Base-by-base conservation (phyloP, 2,888 invertebrate genomes). In the Cerastis leucographa region DNA sequence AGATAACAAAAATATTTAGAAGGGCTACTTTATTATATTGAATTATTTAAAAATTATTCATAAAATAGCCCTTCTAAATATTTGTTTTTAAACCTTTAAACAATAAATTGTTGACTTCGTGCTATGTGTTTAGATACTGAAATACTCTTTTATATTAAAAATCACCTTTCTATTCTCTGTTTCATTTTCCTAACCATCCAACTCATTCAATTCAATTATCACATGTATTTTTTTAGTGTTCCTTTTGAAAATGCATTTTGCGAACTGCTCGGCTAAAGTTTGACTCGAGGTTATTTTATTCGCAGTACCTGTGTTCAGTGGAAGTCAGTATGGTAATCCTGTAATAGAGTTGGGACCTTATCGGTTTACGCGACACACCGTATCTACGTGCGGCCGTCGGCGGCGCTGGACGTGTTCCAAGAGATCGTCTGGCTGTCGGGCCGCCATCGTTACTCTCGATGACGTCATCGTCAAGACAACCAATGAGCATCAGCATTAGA, bases 281-380 rank as follows among this genome's bases (percentile, higher is more conserved):
- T 73, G 25, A 80, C 17, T 22, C 3, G 14, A 29, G 4, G n/a
- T 61, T 17, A 29, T 46, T 44, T 54, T 54, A 17, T 85, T 71
- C 67, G 65, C 67, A 88, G 80, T 70, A n/a, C 89, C 90, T n/a
- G 80, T 86, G 35, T 90, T 90, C 74, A 88, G 86, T n/a, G 88
- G 70, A 44, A 90, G 88, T 9, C 88, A 81, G 1, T 72, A 71
- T 40, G 93, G 93, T 1, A 92, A 91, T 69, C 91, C 89, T 6
- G 89, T 92, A 7, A 88, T 94, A 19, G 59, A 89, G 19, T 51
- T 91, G 42, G 90, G 92, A 6, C 75, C 76, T 7, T 86, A 93
- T 81, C 89, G 93, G 0, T 94, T 90, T 80, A 90, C 91, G 69
- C 86, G 89, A 17, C 84, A 87, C 22, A n/a, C 12, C 8, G 14